phyloP scores from a whole-genome alignment of 1,140 invertebrate genomes.

The Drosophila arawakana region DNA sequence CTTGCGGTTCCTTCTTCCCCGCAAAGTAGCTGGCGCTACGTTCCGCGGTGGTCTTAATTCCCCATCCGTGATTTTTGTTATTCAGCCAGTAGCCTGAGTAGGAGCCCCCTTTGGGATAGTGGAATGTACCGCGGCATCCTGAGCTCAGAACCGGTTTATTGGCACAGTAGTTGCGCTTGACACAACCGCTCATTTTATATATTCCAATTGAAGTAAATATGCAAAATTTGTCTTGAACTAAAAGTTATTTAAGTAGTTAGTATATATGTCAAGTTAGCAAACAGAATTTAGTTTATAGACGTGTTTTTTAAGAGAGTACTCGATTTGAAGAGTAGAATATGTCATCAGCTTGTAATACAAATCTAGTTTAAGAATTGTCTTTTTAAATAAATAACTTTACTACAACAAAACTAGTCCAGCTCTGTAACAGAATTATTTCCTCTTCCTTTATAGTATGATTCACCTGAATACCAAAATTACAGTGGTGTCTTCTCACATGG shows the following conservation, averaged over 20 bases:
- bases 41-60: conserved; percentile 43
- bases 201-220: too few relatives aligned
- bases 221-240: not conserved
- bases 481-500: not conserved
- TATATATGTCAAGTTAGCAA: not conserved
- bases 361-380: too few relatives aligned
- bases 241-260: not conserved
- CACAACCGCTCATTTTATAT: conserved; percentile 45
- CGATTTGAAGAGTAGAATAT: too few relatives aligned
- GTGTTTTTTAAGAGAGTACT: too few relatives aligned
- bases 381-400: too few relatives aligned
- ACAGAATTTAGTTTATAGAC: not conserved
- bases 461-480: not conserved
- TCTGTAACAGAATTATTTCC: too few relatives aligned
- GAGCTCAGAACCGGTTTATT: conserved; percentile 60
- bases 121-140: conserved; percentile 56
- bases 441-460: too few relatives aligned
- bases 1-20: conserved; percentile 49
- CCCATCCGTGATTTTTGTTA: conserved; percentile 64
- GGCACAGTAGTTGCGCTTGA: conserved; percentile 50
- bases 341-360: too few relatives aligned
- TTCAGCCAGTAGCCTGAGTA: conserved; percentile 71
- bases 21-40: conserved; percentile 36
- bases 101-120: conserved; percentile 65
- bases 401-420: too few relatives aligned